phyloP scores from a whole-genome alignment of 1,140 invertebrate genomes.

The Gryon sp. region DNA sequence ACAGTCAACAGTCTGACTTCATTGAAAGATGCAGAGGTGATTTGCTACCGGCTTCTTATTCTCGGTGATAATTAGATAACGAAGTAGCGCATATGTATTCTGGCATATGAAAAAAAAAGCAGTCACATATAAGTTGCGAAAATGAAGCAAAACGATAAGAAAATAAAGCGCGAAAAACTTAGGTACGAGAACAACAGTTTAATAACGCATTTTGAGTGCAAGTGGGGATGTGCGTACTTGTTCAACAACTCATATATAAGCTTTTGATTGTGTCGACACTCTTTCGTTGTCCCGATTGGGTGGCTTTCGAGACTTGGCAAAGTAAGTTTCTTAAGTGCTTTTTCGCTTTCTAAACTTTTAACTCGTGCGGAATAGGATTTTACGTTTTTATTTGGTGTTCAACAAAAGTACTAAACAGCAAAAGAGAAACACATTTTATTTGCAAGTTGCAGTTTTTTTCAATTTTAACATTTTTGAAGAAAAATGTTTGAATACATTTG shows the following conservation, averaged over 20 bases:
- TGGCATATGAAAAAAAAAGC: slow-evolving; percentile 17
- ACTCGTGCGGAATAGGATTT: too few species aligned
- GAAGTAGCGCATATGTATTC: slow-evolving; percentile 18
- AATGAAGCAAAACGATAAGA: slow-evolving; percentile 36
- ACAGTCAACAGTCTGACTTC: too few species aligned
- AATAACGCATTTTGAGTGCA: slow-evolving; percentile 33
- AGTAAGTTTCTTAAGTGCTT: slow-evolving; percentile 43
- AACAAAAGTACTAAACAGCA: too few species aligned
- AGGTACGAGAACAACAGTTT: slow-evolving; percentile 18
- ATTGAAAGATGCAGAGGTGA: slow-evolving; percentile 18
- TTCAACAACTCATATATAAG: slow-evolving; percentile 73
- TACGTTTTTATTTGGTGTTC: slow-evolving; percentile 4
- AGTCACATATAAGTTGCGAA: slow-evolving; percentile 19
- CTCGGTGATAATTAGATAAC: slow-evolving; percentile 31
- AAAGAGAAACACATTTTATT: too few species aligned
- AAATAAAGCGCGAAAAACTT: slow-evolving; percentile 33
- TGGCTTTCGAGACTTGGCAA: slow-evolving; percentile 76
- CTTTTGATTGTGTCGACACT: slow-evolving; percentile 65
- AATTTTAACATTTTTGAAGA: too few species aligned
- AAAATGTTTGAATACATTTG: too few species aligned
- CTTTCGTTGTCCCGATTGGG: slow-evolving; percentile 76
- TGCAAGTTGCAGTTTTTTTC: too few species aligned
- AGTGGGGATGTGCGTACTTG: slow-evolving; percentile 61
- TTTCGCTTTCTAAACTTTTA: too few species aligned
- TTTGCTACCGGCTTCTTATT: slow-evolving; percentile 41